These are phyloP conservation scores for Oncorhynchus tshawytscha DNA, from an alignment of 2,113 vertebrate genomes.

Conservation along the genomic window DNA sequence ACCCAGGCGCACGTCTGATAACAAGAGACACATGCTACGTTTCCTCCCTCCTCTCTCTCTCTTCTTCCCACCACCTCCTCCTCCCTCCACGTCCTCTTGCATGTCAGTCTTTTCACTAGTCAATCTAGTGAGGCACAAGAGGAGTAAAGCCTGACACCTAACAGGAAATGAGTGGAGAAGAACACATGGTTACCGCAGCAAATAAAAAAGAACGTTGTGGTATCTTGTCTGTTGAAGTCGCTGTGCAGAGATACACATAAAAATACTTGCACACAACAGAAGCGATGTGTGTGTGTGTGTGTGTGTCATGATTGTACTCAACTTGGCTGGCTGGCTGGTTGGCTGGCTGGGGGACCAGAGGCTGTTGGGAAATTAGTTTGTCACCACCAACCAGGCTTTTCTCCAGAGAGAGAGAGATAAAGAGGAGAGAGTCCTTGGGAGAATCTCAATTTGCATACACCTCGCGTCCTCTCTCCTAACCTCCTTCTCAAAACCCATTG, in stretches of 20 bases:
- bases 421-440: not conserved
- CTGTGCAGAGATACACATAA: not conserved
- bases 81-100: not conserved
- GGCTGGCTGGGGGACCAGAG: not conserved
- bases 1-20: not conserved
- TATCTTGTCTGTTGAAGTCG: not conserved
- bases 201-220: not conserved
- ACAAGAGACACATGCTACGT: constrained; percentile 3
- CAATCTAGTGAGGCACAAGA: not conserved
- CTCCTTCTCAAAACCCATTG: too few relatives aligned
- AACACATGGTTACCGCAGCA: not conserved
- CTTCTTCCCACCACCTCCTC: not conserved
- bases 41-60: not conserved
- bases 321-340: not conserved
- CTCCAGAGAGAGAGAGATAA: not conserved
- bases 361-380: constrained; percentile 35
- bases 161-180: not conserved
- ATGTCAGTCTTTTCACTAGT: not conserved
- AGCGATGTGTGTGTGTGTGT: not conserved
- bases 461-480: too few relatives aligned
- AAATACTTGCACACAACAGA: too few relatives aligned
- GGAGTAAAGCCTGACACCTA: not conserved
- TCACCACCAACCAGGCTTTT: constrained; percentile 14
- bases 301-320: not conserved
- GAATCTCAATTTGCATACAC: too few relatives aligned